These are phyloP conservation scores for Hetaerina americana DNA, from an alignment of 1,140 invertebrate genomes.

Conservation along the genomic window DNA sequence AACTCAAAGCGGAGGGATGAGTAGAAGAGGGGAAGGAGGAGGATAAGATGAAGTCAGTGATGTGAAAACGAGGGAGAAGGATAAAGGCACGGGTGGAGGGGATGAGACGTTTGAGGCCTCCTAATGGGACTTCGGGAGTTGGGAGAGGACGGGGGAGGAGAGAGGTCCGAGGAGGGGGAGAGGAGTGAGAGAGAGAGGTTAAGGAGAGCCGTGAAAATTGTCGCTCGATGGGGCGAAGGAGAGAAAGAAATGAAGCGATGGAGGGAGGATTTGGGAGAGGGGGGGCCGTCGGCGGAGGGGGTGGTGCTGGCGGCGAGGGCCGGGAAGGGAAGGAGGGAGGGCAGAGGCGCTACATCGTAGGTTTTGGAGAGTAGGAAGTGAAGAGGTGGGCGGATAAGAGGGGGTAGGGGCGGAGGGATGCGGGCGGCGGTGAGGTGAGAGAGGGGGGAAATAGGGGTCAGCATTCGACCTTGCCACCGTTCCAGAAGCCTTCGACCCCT, in stretches of 20 bases:
- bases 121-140: too few species aligned
- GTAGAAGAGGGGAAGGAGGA: too few species aligned
- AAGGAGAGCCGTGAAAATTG: too few species aligned
- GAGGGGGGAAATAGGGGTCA: neutral
- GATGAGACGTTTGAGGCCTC: too few species aligned
- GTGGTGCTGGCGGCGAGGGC: neutral
- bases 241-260: neutral
- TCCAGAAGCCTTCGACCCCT: neutral
- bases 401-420: neutral
- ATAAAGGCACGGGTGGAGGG: too few species aligned
- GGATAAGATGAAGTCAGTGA: too few species aligned
- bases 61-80: too few species aligned
- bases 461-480: neutral
- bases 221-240: neutral
- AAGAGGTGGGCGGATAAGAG: neutral
- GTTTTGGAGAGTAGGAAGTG: neutral
- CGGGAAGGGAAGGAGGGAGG: neutral
- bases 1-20: too few species aligned
- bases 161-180: too few species aligned
- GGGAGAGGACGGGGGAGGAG: too few species aligned
- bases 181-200: too few species aligned
- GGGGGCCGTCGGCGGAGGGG: too few species aligned
- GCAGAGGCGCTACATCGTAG: neutral
- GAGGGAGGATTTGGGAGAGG: neutral
- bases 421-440: neutral